These are phyloP conservation scores for Ia io DNA, from an alignment of 2,113 vertebrate genomes.

Conservation along the genomic window DNA sequence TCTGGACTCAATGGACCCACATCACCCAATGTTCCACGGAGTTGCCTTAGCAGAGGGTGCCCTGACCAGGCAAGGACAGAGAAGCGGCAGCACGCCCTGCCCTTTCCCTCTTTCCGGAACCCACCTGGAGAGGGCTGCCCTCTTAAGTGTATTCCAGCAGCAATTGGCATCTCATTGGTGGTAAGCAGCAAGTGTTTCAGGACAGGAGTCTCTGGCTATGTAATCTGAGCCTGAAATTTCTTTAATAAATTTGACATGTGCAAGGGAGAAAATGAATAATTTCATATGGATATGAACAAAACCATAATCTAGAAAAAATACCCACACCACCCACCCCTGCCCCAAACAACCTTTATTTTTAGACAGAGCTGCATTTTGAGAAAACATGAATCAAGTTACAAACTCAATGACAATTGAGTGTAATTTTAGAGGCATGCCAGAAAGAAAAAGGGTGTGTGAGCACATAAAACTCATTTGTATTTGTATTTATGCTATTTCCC, in stretches of 20 bases:
- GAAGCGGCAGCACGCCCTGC: neutral
- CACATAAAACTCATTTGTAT: neutral
- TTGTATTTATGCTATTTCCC: slow-evolving; percentile 40
- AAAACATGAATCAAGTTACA: slow-evolving; percentile 20
- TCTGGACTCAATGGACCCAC: neutral
- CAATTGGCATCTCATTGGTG: neutral
- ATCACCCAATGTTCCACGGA: neutral
- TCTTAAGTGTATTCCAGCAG: neutral
- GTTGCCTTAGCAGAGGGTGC: neutral
- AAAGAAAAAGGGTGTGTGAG: neutral
- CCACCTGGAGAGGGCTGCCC: neutral
- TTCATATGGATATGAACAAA: neutral
- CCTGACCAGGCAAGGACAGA: neutral
- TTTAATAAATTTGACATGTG: neutral
- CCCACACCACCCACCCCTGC: neutral
- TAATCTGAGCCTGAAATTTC: neutral
- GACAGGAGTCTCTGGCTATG: neutral
- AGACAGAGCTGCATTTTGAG: slow-evolving; percentile 45
- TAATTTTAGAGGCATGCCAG: slow-evolving; percentile 22
- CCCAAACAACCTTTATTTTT: slow-evolving; percentile 25
- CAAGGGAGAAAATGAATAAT: slow-evolving; percentile 3
- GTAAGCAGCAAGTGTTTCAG: neutral
- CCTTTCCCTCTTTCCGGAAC: neutral
- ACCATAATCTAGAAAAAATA: neutral
- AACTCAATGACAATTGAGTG: slow-evolving; percentile 13